Base-by-base conservation (phyloP, 2,888 invertebrate species). In the Lochmaea capreae region DNA sequence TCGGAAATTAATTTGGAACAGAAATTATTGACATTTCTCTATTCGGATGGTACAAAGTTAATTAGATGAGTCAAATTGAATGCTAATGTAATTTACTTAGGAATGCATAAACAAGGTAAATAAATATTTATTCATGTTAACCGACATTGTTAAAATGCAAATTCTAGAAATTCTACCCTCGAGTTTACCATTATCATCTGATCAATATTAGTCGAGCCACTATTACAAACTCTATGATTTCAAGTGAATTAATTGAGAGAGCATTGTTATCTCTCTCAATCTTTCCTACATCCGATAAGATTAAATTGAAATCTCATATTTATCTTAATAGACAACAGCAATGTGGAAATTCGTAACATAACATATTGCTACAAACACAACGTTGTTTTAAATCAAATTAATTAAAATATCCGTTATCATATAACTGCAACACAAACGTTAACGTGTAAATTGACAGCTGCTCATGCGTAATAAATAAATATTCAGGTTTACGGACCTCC, bases 121-220 rank as follows among this genome's bases (percentile, higher is more conserved):
- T 81, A 81, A 81, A 81, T 80, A 81, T 82, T 82, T 80, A 80
- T 81, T 81, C 79, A 78, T 79, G 80, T 79, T 79, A 80, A 80
- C 79, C 77, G 80, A 79, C 77, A 80, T 77, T 79, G 81, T 82
- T 82, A 78, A 81, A 82, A 82, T 82, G 81, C 80, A 81, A 82
- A 82, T 82, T 82, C 78, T 75, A 76, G 80, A 78, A 79, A 78
- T 81, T 79, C 79, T 74, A 80, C 77, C 80, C 78, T 75, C 77
- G 76, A 77, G 74, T 74, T 75, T 71, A 73, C 76, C 72, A 78
- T 78, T 74, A 76, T 76, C 71, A 75, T 71, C 69, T 69, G 70
- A 74, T 77, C 77, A 76, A 77, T 75, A 76, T 73, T 63, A 59
- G 65, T 71, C 57, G 70, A 75, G 72, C 66, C 71, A 72, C 73